These are phyloP conservation scores for Gymnogyps californianus DNA, from an alignment of 2,113 vertebrate genomes.

Conservation along the genomic window DNA sequence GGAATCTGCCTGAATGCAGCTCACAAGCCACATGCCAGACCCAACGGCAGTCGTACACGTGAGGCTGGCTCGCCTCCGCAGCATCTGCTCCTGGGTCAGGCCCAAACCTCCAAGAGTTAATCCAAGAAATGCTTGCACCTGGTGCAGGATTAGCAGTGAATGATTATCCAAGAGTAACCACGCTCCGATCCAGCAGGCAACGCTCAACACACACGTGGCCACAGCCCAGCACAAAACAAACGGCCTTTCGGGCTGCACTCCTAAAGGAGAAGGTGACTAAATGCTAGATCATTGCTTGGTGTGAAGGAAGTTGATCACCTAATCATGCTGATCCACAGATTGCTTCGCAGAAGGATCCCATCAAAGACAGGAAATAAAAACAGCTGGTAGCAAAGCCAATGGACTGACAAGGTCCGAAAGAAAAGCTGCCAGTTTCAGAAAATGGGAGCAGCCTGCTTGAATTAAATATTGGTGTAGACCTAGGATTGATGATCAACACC, in stretches of 20 bases:
- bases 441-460: neutral
- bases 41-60: accelerated
- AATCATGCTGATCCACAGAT: neutral
- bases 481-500: neutral
- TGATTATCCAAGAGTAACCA: neutral
- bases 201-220: neutral
- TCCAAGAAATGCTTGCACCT: neutral
- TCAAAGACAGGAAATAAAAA: neutral
- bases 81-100: neutral
- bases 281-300: accelerated
- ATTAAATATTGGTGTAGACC: neutral
- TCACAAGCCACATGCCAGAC: neutral
- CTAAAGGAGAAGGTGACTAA: neutral
- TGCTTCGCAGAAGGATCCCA: neutral
- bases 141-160: neutral
- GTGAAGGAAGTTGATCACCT: neutral
- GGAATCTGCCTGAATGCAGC: neutral
- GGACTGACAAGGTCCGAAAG: neutral
- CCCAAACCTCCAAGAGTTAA: neutral
- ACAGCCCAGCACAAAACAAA: neutral
- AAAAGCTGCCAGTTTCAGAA: neutral
- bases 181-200: neutral
- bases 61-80: neutral
- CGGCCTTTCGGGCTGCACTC: accelerated
- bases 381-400: neutral